Percentiles rank a stretch among this genome's conserved stretches.
Conservation (phyloP, 1,140 invertebrate genomes). For the Centruroides sculpturatus region DNA sequence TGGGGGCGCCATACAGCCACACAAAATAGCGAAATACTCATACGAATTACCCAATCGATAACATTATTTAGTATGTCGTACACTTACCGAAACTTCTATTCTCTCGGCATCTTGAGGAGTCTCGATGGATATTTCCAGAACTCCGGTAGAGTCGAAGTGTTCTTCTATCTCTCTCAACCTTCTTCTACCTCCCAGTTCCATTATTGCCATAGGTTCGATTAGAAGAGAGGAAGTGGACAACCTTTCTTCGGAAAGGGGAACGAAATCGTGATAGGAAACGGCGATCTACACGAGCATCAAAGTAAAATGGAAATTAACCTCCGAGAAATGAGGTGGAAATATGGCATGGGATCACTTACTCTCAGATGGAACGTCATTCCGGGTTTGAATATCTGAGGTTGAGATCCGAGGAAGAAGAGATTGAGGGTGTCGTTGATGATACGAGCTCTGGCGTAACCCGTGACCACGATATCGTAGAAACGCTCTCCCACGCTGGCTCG, state of each 20-base stretch:
- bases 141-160: constrained; percentile 18
- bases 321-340: no score
- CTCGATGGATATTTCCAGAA: constrained; percentile 24
- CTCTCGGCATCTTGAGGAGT: constrained; percentile 24
- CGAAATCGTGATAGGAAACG: constrained; percentile 25
- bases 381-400: constrained; percentile 40
- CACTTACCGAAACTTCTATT: constrained; percentile 17
- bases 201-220: constrained; percentile 17
- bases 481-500: constrained; percentile 27
- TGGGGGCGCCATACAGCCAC: no score
- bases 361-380: constrained; percentile 35
- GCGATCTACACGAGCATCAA: constrained; percentile 18
- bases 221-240: constrained; percentile 20
- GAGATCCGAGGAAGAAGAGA: constrained; percentile 37
- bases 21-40: no score
- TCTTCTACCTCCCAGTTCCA: constrained; percentile 14
- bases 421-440: constrained; percentile 33
- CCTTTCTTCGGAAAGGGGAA: constrained; percentile 22
- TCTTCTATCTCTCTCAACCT: constrained; percentile 7
- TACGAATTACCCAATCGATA: no score
- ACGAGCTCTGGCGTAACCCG: constrained; percentile 35
- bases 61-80: background rate
- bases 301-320: no score
- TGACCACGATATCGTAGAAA: constrained; percentile 20
- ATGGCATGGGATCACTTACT: constrained; percentile 24